Conservation (phyloP, 2,113 vertebrate genomes). For the Poeciliopsis retropinna region DNA sequence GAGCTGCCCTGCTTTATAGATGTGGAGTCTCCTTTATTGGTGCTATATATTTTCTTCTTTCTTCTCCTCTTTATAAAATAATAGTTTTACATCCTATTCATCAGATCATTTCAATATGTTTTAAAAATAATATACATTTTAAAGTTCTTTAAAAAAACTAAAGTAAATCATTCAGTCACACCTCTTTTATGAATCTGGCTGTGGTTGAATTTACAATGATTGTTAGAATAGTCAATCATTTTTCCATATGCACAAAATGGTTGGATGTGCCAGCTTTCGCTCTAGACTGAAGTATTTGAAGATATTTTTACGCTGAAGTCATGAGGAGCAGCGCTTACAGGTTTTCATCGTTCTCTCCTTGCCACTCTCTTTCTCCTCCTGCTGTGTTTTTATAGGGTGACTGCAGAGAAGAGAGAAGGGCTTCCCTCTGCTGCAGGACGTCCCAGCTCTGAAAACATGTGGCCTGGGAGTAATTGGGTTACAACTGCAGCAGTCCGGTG, state of each 20-base stretch:
- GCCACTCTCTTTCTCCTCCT: neutral
- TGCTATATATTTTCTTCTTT: neutral
- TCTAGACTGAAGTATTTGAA: conserved; percentile 5
- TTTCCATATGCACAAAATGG: conserved; percentile 9
- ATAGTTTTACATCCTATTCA: neutral
- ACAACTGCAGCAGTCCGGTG: conserved; percentile 51
- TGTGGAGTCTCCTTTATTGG: neutral
- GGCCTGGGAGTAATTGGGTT: conserved; percentile 66
- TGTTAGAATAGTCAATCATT: neutral
- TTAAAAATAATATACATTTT: neutral
- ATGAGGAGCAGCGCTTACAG: conserved; percentile 44
- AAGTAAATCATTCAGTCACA: neutral
- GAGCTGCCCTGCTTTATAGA: neutral
- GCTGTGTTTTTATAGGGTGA: conserved; percentile 49
- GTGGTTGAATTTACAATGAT: neutral
- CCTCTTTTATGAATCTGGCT: neutral
- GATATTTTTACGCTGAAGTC: conserved; percentile 25
- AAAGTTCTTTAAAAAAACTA: neutral
- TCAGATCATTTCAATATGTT: neutral
- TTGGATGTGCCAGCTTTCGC: neutral
- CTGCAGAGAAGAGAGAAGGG: conserved; percentile 36
- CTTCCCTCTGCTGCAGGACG: conserved; percentile 37
- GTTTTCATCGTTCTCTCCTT: conserved; percentile 21
- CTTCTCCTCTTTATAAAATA: neutral
- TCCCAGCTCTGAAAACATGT: conserved; percentile 59